Base-by-base conservation (phyloP, 2,888 invertebrate genomes). In the Drosophila greeni region DNA sequence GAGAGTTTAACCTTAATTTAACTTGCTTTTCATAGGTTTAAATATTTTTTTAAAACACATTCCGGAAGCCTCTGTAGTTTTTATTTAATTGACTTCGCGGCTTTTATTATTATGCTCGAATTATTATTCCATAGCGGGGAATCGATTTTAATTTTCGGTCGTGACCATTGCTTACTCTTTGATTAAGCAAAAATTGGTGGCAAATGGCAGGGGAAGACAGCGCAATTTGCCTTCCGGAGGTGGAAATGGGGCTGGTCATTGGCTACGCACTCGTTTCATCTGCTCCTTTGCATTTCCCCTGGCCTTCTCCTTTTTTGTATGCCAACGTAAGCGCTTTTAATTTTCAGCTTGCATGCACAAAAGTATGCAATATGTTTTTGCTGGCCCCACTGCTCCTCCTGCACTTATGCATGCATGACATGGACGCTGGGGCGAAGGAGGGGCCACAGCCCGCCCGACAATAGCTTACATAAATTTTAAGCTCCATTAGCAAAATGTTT, bases 281-380 rank as follows among this genome's bases (percentile, higher is more conserved):
- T 61, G 71, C 55, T 67, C 68, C 76, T 73, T 58, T 66, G 58
- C 61, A 49, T 39, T 33, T 49, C 37, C 49, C 51, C 52, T 9
- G 45, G 11, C 34, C 29, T 52, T 24, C 33, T 23, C 36, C 9
- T 3, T 69, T 66, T 66, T 36, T 67, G 74, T 74, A 65, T 53
- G 78, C 69, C 70, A 80, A 73, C 72, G 80, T 82, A 82, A 82
- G 83, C 81, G 76, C 75, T 82, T 84, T 84, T 81, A 82, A 83
- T 84, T 82, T 84, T 82, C 79, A 84, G 85, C 85, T 81, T 76
- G 75, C 85, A 85, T 83, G 82, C 85, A 79, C 79, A 80, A 76
- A 83, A 83, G 75, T 83, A 76, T 83, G 82, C 82, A 83, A 83
- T 83, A 83, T 83, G 82, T 78, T 82, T 75, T 79, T 70, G 54